Conservation (phyloP, 2,888 invertebrate genomes). For the Pilophorus perplexus region DNA sequence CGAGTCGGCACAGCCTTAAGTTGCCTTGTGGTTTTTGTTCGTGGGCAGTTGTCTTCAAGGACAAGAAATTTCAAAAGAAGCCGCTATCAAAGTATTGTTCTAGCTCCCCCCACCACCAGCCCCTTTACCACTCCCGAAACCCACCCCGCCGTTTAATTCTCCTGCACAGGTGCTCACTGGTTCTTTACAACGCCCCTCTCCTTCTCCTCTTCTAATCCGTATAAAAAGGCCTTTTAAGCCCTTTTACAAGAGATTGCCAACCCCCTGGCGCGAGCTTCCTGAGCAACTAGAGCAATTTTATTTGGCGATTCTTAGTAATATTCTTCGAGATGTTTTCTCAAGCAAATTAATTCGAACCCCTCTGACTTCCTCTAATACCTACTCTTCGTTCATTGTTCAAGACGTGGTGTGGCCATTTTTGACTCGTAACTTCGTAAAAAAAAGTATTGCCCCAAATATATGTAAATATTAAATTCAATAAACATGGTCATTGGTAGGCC, state of each 20-base stretch:
- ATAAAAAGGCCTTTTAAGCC: constrained; percentile 5
- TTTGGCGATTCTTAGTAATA: too few species aligned
- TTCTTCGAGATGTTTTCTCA: too few species aligned
- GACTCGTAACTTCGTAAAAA: too few species aligned
- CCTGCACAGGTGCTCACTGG: constrained; percentile 28
- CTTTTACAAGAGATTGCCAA: constrained; percentile 9
- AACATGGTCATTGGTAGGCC: too few species aligned
- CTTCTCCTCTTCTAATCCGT: background rate
- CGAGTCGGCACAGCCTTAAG: too few species aligned
- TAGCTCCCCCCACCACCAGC: background rate
- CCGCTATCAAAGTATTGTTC: constrained; percentile 38
- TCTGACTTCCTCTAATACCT: too few species aligned
- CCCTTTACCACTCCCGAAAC: background rate
- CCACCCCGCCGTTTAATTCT: constrained; percentile 1
- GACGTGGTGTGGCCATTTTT: too few species aligned
- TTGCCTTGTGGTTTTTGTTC: constrained; percentile 25
- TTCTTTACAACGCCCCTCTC: background rate
- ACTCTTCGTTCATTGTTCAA: too few species aligned
- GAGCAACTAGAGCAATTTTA: background rate
- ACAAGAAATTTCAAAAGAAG: constrained; percentile 34
- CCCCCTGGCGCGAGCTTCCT: background rate
- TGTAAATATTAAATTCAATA: too few species aligned
- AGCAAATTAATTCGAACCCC: too few species aligned
- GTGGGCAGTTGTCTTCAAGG: constrained; percentile 30
- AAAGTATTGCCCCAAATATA: too few species aligned